Percentiles rank a stretch among this genome's conserved stretches.
Evolutionary conservation across 2,888 invertebrate species (phyloP).

Genomic region (Plagiodera versicolora): DNA sequence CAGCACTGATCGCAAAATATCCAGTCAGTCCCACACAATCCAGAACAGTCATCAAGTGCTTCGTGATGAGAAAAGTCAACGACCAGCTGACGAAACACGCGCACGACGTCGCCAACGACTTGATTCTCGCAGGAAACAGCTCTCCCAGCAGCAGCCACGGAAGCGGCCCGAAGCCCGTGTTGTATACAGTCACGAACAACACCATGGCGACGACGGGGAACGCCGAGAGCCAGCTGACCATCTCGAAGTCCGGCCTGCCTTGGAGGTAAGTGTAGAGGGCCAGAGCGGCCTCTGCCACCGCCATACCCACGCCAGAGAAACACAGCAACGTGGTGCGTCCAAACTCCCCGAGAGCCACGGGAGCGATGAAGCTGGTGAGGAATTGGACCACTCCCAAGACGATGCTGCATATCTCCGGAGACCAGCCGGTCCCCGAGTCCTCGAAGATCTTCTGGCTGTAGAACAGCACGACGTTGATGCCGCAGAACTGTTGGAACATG

Average conservation of each 20-base stretch:
- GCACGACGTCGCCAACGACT: constrained; percentile 63
- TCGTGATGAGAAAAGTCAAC: constrained; percentile 34
- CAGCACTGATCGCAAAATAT: constrained; percentile 36
- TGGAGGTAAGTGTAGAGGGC: constrained; percentile 49
- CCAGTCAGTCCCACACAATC: constrained; percentile 32
- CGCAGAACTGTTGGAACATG: constrained; percentile 80
- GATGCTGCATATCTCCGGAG: constrained; percentile 69
- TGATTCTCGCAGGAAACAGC: constrained; percentile 69
- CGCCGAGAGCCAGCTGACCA: constrained; percentile 58
- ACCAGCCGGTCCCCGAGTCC: constrained; percentile 62
- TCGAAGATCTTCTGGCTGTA: constrained; percentile 73
- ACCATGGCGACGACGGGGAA: constrained; percentile 71
- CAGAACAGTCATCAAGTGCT: constrained; percentile 34
- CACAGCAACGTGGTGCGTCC: constrained; percentile 74
- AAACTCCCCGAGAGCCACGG: constrained; percentile 73
- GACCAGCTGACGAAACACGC: constrained; percentile 39
- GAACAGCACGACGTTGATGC: constrained; percentile 79
- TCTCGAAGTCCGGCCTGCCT: background rate
- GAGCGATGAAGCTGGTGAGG: constrained; percentile 72
- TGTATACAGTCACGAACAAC: constrained; percentile 72
- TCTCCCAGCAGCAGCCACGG: constrained; percentile 84
- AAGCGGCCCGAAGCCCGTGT: constrained; percentile 70
- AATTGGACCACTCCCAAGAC: constrained; percentile 79
- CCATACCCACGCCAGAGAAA: constrained; percentile 69
- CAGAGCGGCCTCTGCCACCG: constrained; percentile 53